phyloP scores from a whole-genome alignment of 2,113 vertebrate species.

The Calidris pygmaea region DNA sequence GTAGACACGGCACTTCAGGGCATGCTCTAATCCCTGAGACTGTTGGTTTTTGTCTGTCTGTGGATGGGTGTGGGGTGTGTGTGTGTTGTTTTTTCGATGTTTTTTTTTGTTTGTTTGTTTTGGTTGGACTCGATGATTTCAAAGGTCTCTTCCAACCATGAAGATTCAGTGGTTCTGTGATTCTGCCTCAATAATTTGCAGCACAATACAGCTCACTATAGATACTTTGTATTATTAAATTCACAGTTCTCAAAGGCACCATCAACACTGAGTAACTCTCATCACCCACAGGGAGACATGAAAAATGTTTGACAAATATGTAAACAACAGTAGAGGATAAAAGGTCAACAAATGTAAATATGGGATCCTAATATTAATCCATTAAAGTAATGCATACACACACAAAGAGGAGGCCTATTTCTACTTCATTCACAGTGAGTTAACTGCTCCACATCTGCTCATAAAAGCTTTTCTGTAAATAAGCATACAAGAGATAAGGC shows the following conservation, averaged over 20 bases:
- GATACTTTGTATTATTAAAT: neutral
- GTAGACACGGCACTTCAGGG: no score
- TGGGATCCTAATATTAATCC: neutral
- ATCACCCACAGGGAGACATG: neutral
- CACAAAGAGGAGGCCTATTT: neutral
- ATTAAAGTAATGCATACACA: neutral
- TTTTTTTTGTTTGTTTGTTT: no score
- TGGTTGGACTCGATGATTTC: no score
- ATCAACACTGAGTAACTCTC: neutral
- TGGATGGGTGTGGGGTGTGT: no score
- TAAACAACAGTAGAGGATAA: neutral
- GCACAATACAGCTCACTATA: neutral
- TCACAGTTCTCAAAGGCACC: neutral
- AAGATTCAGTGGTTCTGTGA: no score
- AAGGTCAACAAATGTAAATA: constrained; percentile 7
- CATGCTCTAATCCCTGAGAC: no score
- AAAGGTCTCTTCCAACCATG: no score
- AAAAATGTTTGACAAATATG: neutral
- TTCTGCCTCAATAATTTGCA: neutral
- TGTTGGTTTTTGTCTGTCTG: no score
- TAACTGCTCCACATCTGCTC: neutral
- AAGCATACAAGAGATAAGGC: neutral
- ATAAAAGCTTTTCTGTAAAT: neutral
- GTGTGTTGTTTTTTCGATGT: no score
- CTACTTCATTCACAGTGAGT: neutral